Base-by-base conservation (phyloP, 2,113 vertebrate genomes). In the Cheirogaleus medius region DNA sequence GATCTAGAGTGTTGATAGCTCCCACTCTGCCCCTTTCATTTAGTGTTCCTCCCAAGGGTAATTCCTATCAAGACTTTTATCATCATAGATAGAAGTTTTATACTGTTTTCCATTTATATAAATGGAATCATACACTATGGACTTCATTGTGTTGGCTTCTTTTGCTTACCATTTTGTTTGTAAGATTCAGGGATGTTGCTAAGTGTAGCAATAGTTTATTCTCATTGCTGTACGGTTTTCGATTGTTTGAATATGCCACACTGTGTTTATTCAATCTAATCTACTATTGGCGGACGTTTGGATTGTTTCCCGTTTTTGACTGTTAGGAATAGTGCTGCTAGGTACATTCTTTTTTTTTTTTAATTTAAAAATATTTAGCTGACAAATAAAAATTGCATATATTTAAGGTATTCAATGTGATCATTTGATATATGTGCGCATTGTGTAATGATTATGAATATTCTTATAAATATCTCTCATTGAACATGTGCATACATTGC, bases 401-500 rank as follows among this genome's bases (percentile, higher is more conserved):
- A 34, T 34, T 52, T 15, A 29, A 17, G 9, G 42, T 49, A 29
- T 71, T 21, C 34, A 5, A 12, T 34, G 3, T 66, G 76, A 56
- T 66, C 56, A 39, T 56, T 81, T 66, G 64, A 29, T 73, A 1
- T 4, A 73, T 21, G 10, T 32, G 1, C 20, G 8, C 1, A 12
- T 27, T 73, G 27, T 74, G 8, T 64, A 32, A 82, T 32, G 17
- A 74, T 47, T 54, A 0, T 87, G 73, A 60, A 74, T 39, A 34
- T 82, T 52, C 5, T 80, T 63, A 42, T 25, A 64, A 80, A 37
- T 94, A 77, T 52, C 42, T 74, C 37, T 86, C 80, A 34, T 90
- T 97, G 54, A 96, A 89, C 54, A 73, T 56, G 68, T 15, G 47
- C 9, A 15, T 82, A 27, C 34, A n/a, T 93, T 96, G 85, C 54